Conservation (phyloP, 2,113 vertebrate species). For the Axis porcinus region DNA sequence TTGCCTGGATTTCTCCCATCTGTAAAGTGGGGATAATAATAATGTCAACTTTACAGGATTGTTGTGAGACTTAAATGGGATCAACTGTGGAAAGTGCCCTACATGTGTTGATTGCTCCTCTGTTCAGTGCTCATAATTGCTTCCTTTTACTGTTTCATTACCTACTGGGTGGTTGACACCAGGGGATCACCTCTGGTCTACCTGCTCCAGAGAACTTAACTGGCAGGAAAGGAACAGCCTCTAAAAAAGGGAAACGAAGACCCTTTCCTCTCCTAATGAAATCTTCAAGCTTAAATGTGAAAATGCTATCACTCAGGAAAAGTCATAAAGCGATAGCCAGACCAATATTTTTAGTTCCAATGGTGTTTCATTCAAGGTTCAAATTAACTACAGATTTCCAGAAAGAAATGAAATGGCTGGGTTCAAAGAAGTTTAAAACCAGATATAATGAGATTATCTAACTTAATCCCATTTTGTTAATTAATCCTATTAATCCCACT, state of each 20-base stretch:
- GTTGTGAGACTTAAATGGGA: not conserved
- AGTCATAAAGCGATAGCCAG: not conserved
- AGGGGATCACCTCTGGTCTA: not conserved
- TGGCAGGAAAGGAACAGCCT: not conserved
- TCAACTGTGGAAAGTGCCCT: not conserved
- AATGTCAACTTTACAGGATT: not conserved
- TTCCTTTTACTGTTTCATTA: not conserved
- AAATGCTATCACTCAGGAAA: not conserved
- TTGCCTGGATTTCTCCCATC: not conserved
- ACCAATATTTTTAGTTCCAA: not conserved
- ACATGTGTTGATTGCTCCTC: not conserved
- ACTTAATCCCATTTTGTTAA: not conserved
- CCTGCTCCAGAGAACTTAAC: not conserved
- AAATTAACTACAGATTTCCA: conserved; percentile 17
- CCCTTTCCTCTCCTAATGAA: not conserved
- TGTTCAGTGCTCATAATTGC: not conserved
- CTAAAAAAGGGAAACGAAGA: not conserved
- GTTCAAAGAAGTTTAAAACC: not conserved
- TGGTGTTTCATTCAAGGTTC: not conserved
- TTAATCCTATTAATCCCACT: not conserved
- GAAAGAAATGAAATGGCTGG: not conserved
- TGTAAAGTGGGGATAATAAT: not conserved
- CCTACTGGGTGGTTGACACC: not conserved
- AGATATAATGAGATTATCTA: not conserved
- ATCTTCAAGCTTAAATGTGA: not conserved